These are phyloP conservation scores for Pemphredon lugubris DNA, from an alignment of 2,888 invertebrate species.

Conservation along the genomic window DNA sequence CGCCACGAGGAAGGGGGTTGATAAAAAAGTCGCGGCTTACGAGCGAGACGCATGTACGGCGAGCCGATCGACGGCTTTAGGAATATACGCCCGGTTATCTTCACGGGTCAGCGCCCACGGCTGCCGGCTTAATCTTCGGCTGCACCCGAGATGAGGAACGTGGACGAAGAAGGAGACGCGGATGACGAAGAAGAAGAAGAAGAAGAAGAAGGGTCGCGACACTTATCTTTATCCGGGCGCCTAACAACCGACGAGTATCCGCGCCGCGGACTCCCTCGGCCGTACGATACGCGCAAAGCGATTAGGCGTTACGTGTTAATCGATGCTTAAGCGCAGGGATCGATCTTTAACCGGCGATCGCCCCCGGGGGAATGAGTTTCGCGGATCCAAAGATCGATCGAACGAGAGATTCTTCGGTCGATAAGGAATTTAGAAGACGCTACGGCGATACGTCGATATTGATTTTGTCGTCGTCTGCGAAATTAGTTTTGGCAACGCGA, in stretches of 20 bases:
- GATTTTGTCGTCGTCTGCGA: too few species aligned
- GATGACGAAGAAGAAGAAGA: constrained; percentile 46
- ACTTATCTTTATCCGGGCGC: constrained; percentile 76
- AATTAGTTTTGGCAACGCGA: too few species aligned
- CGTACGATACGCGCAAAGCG: constrained; percentile 20
- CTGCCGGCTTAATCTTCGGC: constrained; percentile 76
- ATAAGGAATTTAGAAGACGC: too few species aligned
- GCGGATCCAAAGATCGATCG: too few species aligned
- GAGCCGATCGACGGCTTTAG: constrained; percentile 67
- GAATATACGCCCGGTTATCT: constrained; percentile 75
- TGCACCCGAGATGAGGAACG: constrained; percentile 57
- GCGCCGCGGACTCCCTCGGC: constrained; percentile 29
- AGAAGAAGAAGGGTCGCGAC: constrained; percentile 67
- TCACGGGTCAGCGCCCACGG: constrained; percentile 77
- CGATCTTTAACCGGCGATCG: too few species aligned
- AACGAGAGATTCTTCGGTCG: too few species aligned
- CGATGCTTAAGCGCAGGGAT: constrained; percentile 6
- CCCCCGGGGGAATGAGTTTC: too few species aligned
- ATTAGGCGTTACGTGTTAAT: constrained; percentile 50
- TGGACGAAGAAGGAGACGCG: constrained; percentile 38
- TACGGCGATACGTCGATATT: too few species aligned
- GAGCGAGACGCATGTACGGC: constrained; percentile 38
- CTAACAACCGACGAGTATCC: constrained; percentile 61
- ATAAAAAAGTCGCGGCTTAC: constrained; percentile 71
- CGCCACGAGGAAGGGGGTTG: constrained; percentile 68